phyloP scores from a whole-genome alignment of 2,113 vertebrate species.

The Microtus richardsoni region DNA sequence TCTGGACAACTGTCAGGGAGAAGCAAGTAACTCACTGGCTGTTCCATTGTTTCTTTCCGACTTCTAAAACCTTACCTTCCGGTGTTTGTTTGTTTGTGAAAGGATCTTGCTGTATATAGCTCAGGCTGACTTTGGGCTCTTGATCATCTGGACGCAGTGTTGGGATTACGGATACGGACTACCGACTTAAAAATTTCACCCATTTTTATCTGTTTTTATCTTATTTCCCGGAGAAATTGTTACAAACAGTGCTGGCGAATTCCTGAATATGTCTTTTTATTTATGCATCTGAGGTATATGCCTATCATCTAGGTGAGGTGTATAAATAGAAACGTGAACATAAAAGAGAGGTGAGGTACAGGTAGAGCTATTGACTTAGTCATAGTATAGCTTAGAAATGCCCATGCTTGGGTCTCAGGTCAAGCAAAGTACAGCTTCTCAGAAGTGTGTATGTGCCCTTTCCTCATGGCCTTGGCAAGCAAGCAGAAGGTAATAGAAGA shows the following conservation, averaged over 20 bases:
- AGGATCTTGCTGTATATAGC: neutral
- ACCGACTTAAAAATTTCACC: neutral
- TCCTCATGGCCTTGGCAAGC: neutral
- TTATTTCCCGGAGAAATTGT: neutral
- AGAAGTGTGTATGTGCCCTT: neutral
- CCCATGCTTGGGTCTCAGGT: neutral
- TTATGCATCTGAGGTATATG: neutral
- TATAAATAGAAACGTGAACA: neutral
- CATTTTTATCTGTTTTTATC: neutral
- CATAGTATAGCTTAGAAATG: accelerated
- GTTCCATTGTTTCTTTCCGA: neutral
- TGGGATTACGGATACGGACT: neutral
- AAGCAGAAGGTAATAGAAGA: neutral
- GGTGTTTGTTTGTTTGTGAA: neutral
- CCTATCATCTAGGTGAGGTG: neutral
- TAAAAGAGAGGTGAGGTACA: too few species aligned
- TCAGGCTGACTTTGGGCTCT: neutral
- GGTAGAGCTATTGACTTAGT: accelerated
- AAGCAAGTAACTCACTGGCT: neutral
- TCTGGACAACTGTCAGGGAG: accelerated
- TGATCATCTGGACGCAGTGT: neutral
- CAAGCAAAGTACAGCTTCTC: neutral
- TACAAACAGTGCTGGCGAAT: too few species aligned
- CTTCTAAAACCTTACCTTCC: too few species aligned
- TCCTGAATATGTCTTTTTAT: neutral